Conservation (phyloP, 2,797 vertebrate species). For the Intellagama lesueurii region DNA sequence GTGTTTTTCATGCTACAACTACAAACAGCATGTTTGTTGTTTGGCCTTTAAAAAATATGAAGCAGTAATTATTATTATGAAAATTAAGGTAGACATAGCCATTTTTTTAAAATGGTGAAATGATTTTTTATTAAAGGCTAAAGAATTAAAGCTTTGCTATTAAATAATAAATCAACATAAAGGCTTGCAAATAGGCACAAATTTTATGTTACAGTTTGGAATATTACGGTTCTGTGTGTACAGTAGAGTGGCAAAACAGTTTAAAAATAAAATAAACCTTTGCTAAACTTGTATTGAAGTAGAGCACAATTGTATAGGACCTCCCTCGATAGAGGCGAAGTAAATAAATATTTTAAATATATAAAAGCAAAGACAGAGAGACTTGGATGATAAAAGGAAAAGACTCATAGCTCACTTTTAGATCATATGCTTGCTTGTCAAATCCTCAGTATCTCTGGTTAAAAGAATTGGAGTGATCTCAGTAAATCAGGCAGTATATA, state of each 20-base stretch:
- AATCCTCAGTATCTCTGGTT: not conserved
- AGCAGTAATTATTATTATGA: conserved; percentile 56
- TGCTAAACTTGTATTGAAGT: not conserved
- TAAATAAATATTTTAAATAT: not conserved
- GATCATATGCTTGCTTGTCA: not conserved
- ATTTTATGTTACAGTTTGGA: not conserved
- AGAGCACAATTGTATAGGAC: not conserved
- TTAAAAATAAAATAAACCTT: not conserved
- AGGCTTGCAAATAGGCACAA: not conserved
- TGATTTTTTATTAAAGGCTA: conserved; percentile 15
- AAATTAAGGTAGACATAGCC: conserved; percentile 12
- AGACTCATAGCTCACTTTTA: not conserved
- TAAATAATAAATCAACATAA: not conserved
- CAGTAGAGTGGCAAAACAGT: not conserved
- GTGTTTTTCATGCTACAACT: not conserved
- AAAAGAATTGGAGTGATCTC: not conserved
- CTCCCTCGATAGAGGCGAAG: too few species aligned
- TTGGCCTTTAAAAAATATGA: conserved; percentile 37
- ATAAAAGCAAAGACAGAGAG: not conserved
- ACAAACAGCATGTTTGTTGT: not conserved
- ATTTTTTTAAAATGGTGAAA: conserved; percentile 34
- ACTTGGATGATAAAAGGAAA: not conserved
- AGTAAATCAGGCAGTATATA: too few species aligned
- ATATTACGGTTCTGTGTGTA: not conserved
- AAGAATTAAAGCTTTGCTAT: conserved; percentile 2